Evolutionary conservation across 2,888 invertebrate genomes (phyloP), one percentile per base, ranked within the genome.

Genomic region (Agrotis clavis): DNA sequence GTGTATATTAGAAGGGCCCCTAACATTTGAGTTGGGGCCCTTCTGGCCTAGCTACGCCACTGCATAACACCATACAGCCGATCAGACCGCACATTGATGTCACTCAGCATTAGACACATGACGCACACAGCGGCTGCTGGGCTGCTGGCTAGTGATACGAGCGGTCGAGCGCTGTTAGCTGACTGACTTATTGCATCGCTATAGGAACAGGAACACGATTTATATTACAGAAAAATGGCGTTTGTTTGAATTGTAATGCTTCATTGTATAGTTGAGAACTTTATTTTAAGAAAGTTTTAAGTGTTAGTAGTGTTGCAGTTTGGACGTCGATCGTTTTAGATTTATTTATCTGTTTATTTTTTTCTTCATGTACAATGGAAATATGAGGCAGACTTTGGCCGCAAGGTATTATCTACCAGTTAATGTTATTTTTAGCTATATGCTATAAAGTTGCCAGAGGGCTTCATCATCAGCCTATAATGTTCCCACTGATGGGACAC

Each of bases 131-230:
- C 4, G 5, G 16, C 41, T 16, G 65, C 25, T 48, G 65, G 5
- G 16, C 41, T 16, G 65, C 25, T 48, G 65, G 18, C 18, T 19
- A 30, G 30, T n/a, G 50, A 56, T 50, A 19, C 57, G 14, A 59
- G 67, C 9, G 30, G 30, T 30, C 30, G 16, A 13, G 35, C 48
- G 14, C n/a, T 61, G 53, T 21, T 30, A 30, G 56, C 53, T 57
- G 61, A 9, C 13, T 45, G 53, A 63, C 18, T 63, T 77, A 63
- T 72, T 54, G 59, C 4, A 21, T 25, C 47, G 21, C 25, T 62
- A 62, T 35, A 13, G 50, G 19, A 54, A 48, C 9, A 13, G 50
- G 19, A 54, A 48, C 9, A 13, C n/a, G 18, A 47, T 50, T 9
- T 51, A 66, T 45, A 62, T 48, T 41, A 21, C 21, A 48, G 21